Percentiles rank a stretch among this genome's conserved stretches.
Evolutionary conservation across 2,113 vertebrate genomes (phyloP).

Genomic region (Nyctereutes procyonoides): DNA sequence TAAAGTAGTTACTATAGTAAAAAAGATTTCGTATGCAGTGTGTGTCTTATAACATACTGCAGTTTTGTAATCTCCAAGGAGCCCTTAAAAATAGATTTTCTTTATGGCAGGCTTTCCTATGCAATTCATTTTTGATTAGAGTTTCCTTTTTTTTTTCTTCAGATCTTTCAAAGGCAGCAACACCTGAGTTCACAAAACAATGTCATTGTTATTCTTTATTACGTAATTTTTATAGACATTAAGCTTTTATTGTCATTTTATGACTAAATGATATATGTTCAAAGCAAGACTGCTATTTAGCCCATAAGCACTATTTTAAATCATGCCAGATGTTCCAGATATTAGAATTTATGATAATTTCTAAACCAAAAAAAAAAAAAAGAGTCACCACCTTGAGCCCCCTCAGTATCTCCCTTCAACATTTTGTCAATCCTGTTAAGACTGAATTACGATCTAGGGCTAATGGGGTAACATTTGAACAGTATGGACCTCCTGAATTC

Average conservation of each 20-base stretch:
- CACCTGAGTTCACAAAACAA: conserved; percentile 35
- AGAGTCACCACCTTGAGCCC: not conserved
- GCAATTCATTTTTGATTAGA: conserved; percentile 67
- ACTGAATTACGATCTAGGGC: not conserved
- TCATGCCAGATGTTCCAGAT: not conserved
- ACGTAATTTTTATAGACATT: conserved; percentile 36
- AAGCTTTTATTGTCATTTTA: conserved; percentile 51
- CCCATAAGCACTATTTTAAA: not conserved
- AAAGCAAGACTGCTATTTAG: not conserved
- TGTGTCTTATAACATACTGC: conserved; percentile 61
- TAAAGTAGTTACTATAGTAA: conserved; percentile 10
- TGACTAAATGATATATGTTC: conserved; percentile 38
- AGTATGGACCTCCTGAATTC: not conserved
- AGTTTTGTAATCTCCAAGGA: conserved; percentile 69
- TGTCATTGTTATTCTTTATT: conserved; percentile 50
- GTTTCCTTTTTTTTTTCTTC: conserved; percentile 35
- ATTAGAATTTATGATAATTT: not conserved
- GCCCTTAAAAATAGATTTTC: conserved; percentile 71
- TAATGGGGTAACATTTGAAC: not conserved
- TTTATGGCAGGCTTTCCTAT: conserved; percentile 66
- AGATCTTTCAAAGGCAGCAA: conserved; percentile 56
- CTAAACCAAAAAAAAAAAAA: not conserved
- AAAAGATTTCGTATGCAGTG: conserved; percentile 25
- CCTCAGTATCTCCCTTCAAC: no score
- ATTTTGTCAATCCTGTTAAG: not conserved